Evolutionary conservation across 2,113 vertebrate genomes (phyloP).

Genomic region (Salvator merianae): DNA sequence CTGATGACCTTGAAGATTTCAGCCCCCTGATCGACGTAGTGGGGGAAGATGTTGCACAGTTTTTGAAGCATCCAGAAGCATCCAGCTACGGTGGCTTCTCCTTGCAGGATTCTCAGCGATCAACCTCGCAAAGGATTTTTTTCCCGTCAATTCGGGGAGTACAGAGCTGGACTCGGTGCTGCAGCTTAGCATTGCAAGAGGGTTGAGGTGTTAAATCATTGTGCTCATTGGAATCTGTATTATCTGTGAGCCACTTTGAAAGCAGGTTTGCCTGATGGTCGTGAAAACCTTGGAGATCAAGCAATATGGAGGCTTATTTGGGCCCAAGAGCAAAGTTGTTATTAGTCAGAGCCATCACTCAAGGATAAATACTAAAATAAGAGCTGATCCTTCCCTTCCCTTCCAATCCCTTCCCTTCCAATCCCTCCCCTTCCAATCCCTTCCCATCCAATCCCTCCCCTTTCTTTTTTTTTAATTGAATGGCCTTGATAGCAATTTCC

Average conservation of each 20-base stretch:
- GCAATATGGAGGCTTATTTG: background rate
- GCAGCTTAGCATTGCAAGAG: background rate
- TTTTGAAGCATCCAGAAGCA: background rate
- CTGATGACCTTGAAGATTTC: too few species aligned
- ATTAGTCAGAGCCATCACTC: too few species aligned
- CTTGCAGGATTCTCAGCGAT: too few species aligned
- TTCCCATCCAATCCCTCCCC: background rate
- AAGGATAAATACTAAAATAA: background rate
- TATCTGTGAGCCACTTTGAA: background rate
- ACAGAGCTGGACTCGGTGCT: background rate
- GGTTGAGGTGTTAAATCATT: too few species aligned
- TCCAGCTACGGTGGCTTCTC: background rate
- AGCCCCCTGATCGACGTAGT: background rate
- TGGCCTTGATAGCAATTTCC: background rate
- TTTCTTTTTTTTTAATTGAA: too few species aligned
- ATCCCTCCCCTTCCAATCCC: background rate
- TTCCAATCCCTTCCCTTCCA: background rate
- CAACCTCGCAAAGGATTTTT: fast-evolving
- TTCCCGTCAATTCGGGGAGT: background rate
- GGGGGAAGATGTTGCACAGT: background rate
- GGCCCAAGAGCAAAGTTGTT: background rate
- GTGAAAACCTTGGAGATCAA: background rate
- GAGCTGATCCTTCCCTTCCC: too few species aligned
- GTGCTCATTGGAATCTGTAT: background rate
- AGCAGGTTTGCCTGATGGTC: too few species aligned